Base-by-base conservation (phyloP, 2,888 invertebrate genomes). In the Cheilosia impressa region DNA sequence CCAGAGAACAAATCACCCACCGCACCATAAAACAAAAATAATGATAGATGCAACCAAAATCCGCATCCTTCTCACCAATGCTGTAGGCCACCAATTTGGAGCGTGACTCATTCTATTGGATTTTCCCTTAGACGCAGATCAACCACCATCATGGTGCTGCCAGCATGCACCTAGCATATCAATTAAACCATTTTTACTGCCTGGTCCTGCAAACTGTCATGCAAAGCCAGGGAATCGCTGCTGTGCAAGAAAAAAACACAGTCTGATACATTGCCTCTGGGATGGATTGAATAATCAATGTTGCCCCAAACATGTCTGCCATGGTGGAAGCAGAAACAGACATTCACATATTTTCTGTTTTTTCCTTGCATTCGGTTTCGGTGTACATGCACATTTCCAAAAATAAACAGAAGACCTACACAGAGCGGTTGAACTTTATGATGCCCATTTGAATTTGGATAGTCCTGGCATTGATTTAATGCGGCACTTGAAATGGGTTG, bases 241-340 rank as follows among this genome's bases (percentile, higher is more conserved):
- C 38, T 52, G 52, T 22, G 17, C 6, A 9, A 47, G 7, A 17
- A 47, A 47, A 47, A 47, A 19, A 4, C 17, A 17, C 15, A n/a
- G 53, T 55, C 69, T 78, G 69, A 79, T 63, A 65, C 79, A 84
- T 79, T 10, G 79, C 41, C 71, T 53, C 31, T 22, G 41, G 79
- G 52, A 71, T 22, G 69, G 22, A 79, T 71, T 79, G 75, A 84
- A 84, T 79, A 79, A 71, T 55, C 79, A 79, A 84, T 79, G 79
- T 60, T 79, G 71, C 65, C 63, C 45, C 57, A 75, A 84, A 78
- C 75, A 75, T 69, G 73, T 63, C 72, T 68, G 45, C 52, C 22
- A 57, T 38, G 24, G 41, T 62, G 60, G 27, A 43, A 69, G 19
- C 65, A 65, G 27, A 43, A 63, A n/a, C 65, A 65, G 65, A 47